Evolutionary conservation across 2,113 vertebrate genomes (phyloP), one percentile per base, ranked within the genome.

Genomic region (Antigone vipio): DNA sequence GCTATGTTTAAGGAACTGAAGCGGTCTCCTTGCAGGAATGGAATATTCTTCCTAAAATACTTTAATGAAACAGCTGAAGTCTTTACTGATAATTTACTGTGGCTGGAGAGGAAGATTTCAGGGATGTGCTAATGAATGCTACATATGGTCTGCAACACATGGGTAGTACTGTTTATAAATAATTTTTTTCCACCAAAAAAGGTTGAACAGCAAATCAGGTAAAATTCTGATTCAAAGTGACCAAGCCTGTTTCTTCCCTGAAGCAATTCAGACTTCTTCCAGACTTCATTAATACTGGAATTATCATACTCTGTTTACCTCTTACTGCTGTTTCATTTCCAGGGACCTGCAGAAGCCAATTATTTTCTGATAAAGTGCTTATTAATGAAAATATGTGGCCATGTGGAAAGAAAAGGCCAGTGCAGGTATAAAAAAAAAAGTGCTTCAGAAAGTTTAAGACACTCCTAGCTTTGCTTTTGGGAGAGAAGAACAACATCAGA

Each of bases 251-350:
- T 89, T 85, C 77, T 89, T 95, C 89, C 91, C 56, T 74, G 83
- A 56, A 95, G 91, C 83, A 74, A 88, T 81, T 80, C 53, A 81
- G 21, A 60, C 44, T 92, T 69, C 90, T 85, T 77, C 74, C 63
- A 80, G 83, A 91, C 64, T 95, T 95, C 84, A 91, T 96, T 96
- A 96, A 96, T 72, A 49, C 56, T 92, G 60, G 59, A 93, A 95
- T 97, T 97, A 92, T 42, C 81, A 92, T 90, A 93, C 97, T 94
- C 88, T 90, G 22, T 95, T 91, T 58, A 75, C 66, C 74, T 94
- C 60, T 94, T 68, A 50, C 59, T 96, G 96, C 81, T 88, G 71
- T 96, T 97, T 84, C 78, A 83, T 94, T 98, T 92, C 72, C 15
- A 9, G 82, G 79, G 59, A 93, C 78, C 71, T 89, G 92, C 23